A percentile compares a stretch with the other conserved stretches of the same genome.
phyloP scores from a whole-genome alignment of 2,888 invertebrate genomes.

The Drosophila birchii region DNA sequence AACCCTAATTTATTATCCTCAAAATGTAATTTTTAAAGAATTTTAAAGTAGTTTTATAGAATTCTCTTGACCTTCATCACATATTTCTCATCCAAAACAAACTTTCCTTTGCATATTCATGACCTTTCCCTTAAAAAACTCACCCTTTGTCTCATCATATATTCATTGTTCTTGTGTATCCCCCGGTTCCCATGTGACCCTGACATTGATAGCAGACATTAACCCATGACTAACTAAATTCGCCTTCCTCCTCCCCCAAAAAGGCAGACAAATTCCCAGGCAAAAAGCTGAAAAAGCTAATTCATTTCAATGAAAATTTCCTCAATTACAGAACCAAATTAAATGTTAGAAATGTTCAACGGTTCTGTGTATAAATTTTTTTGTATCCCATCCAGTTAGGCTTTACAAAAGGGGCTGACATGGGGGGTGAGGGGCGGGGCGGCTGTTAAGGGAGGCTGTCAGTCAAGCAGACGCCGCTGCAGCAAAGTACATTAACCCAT shows the following conservation, averaged over 20 bases:
- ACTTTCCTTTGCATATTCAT: neutral
- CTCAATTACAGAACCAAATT: slow-evolving; percentile 67
- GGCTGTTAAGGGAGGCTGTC: slow-evolving; percentile 53
- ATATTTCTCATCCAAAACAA: neutral
- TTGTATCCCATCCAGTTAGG: slow-evolving; percentile 34
- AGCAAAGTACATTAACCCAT: slow-evolving; percentile 75
- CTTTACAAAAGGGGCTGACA: neutral
- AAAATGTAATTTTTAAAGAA: neutral
- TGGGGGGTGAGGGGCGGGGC: neutral
- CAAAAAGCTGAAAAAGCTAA: slow-evolving; percentile 55
- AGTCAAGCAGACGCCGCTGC: slow-evolving; percentile 65
- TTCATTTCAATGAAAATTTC: slow-evolving; percentile 78
- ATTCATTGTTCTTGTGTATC: slow-evolving; percentile 16
- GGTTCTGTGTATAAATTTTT: slow-evolving; percentile 18
- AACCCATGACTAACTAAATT: slow-evolving; percentile 45
- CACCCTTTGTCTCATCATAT: slow-evolving; percentile 3
- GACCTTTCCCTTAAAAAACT: neutral
- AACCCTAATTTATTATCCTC: accelerated
- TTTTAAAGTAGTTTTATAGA: neutral
- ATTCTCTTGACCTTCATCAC: neutral
- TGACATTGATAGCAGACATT: slow-evolving; percentile 72
- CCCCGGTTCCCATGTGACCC: slow-evolving; percentile 42
- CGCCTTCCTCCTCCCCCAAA: neutral
- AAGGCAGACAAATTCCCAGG: slow-evolving; percentile 29
- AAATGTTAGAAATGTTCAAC: slow-evolving; percentile 71